Percentiles rank a stretch among this genome's conserved stretches.
Conservation (phyloP, 2,113 vertebrate species). For the Perognathus longimembris region DNA sequence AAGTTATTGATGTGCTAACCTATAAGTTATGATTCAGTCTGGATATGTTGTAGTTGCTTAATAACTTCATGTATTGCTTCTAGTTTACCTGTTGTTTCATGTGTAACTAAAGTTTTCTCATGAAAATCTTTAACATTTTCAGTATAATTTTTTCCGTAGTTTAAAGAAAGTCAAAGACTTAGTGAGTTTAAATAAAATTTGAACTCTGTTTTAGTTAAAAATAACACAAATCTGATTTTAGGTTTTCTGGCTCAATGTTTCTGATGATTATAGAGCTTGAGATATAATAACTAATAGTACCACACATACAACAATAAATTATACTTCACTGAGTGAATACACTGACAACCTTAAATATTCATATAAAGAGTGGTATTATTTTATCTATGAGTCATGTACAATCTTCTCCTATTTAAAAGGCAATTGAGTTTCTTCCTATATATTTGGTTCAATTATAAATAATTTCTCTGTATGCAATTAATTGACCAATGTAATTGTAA, state of each 20-base stretch:
- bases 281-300: not conserved
- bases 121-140: not conserved
- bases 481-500: not conserved
- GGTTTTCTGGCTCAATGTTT: not conserved
- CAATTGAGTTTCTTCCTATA: not conserved
- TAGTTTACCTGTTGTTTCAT: not conserved
- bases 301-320: not conserved
- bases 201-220: not conserved
- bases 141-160: not conserved
- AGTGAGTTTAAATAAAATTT: not conserved
- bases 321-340: not conserved
- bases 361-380: not conserved
- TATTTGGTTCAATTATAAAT: not conserved
- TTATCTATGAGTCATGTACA: not conserved
- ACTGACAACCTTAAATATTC: slow-evolving; percentile 3
- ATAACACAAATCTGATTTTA: not conserved
- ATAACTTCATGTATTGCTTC: not conserved
- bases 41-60: not conserved
- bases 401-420: not conserved
- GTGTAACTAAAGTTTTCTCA: not conserved
- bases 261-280: not conserved
- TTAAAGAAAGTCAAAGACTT: not conserved
- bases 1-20: not conserved
- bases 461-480: not conserved
- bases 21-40: not conserved